These are phyloP conservation scores for Oncorhynchus keta DNA, from an alignment of 2,113 vertebrate species.

Conservation along the genomic window DNA sequence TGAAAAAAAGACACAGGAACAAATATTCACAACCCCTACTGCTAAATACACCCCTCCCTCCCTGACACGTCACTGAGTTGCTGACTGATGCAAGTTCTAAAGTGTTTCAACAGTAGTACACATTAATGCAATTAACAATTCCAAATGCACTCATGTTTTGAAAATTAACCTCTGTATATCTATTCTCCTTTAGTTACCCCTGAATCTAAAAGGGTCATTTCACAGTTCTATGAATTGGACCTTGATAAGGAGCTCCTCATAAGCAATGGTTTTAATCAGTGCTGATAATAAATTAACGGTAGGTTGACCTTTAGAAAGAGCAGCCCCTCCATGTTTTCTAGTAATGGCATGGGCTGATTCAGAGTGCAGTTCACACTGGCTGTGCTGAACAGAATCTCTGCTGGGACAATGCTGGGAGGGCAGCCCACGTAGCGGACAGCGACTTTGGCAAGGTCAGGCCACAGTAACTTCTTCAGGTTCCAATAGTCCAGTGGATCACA, in stretches of 20 bases:
- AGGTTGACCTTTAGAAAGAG: slow-evolving; percentile 98
- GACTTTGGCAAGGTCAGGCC: slow-evolving; percentile 90
- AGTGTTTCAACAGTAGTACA: slow-evolving; percentile 81
- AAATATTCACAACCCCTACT: slow-evolving; percentile 69
- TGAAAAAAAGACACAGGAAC: slow-evolving; percentile 58
- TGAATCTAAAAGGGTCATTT: slow-evolving; percentile 54
- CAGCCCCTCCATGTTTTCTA: slow-evolving; percentile 94
- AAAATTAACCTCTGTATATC: slow-evolving; percentile 63
- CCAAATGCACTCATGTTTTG: slow-evolving; percentile 61
- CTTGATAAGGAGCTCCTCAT: slow-evolving; percentile 58
- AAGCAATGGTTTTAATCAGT: slow-evolving; percentile 75
- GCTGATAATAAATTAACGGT: slow-evolving; percentile 96
- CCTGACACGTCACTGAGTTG: slow-evolving; percentile 71
- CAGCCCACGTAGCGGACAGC: slow-evolving; percentile 93
- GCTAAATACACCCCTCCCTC: slow-evolving; percentile 70
- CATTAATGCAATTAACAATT: slow-evolving; percentile 59
- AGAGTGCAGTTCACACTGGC: slow-evolving; percentile 82
- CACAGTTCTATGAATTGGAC: slow-evolving; percentile 74
- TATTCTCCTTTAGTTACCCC: slow-evolving; percentile 54
- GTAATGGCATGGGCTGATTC: slow-evolving; percentile 84
- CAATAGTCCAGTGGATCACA: slow-evolving; percentile 97
- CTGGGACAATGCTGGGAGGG: slow-evolving; percentile 90
- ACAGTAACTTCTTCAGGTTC: slow-evolving; percentile 91
- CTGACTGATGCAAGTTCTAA: slow-evolving; percentile 67
- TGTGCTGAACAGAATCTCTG: slow-evolving; percentile 91